Conservation (phyloP, 92 coral and sea anemone genomes). For the Epizoanthus rinbou region DNA sequence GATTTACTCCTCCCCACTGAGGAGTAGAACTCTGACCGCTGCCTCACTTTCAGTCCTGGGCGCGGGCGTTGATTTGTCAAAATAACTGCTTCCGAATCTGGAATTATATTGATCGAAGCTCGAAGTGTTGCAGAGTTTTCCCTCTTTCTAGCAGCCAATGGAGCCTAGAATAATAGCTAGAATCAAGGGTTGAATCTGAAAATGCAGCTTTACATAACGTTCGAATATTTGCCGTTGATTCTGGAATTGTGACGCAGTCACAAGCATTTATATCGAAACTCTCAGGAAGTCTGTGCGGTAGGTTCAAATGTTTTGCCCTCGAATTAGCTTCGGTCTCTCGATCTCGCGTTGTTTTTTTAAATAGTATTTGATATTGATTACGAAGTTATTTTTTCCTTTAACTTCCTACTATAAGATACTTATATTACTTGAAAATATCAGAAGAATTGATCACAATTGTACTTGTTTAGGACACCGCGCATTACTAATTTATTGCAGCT, state of each 20-base stretch:
- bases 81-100: conserved; percentile 30
- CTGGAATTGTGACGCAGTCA: neutral
- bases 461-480: conserved; percentile 24
- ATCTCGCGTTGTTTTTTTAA: too few relatives aligned
- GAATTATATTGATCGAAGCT: conserved; percentile 30
- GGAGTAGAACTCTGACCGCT: neutral
- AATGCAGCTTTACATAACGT: neutral
- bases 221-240: neutral
- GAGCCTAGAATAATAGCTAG: neutral
- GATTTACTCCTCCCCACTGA: neutral
- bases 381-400: neutral
- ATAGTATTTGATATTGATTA: conserved; percentile 6
- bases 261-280: neutral
- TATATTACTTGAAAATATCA: neutral
- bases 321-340: too few relatives aligned
- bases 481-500: conserved; percentile 25
- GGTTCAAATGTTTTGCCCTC: neutral
- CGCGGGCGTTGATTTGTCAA: conserved; percentile 50
- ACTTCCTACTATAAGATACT: neutral
- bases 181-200: neutral
- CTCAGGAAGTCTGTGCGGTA: neutral
- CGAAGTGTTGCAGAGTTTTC: conserved; percentile 16
- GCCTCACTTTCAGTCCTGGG: conserved; percentile 36
- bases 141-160: conserved; percentile 2
- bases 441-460: conserved; percentile 6